Percentiles rank a stretch among this genome's conserved stretches.
Conservation (phyloP, 2,113 vertebrate species). For the Vulpes vulpes region DNA sequence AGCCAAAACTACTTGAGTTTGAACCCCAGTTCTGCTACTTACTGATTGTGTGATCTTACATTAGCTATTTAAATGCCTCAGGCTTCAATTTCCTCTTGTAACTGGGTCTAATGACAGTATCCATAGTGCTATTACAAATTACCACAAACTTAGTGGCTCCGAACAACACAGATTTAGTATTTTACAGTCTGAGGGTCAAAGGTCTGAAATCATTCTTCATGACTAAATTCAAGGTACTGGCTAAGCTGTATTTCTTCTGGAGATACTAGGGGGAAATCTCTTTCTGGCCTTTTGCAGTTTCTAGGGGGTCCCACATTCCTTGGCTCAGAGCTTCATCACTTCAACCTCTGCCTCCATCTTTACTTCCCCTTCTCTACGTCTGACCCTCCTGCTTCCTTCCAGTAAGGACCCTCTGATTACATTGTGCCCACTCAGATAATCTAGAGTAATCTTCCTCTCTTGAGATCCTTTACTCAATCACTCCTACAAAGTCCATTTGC, state of each 20-base stretch:
- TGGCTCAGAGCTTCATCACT: neutral
- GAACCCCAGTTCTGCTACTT: neutral
- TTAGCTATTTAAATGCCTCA: neutral
- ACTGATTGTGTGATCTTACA: neutral
- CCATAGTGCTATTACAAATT: neutral
- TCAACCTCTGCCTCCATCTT: neutral
- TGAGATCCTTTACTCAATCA: conserved; percentile 14
- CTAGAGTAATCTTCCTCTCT: neutral
- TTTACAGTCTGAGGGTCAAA: neutral
- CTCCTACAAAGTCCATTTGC: neutral
- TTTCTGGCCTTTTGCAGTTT: neutral
- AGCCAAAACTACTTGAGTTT: neutral
- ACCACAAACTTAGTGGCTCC: neutral
- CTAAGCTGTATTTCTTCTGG: neutral
- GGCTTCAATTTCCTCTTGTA: neutral
- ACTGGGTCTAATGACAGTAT: neutral
- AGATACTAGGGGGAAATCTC: neutral
- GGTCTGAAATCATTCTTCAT: neutral
- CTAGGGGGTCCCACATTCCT: neutral
- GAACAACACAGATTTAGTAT: neutral
- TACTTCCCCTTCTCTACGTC: neutral
- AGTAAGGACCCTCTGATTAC: neutral
- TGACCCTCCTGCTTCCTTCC: neutral
- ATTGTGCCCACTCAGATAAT: neutral
- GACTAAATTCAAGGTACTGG: neutral